Evolutionary conservation across 2,888 invertebrate genomes (phyloP).

Genomic region (Clusia tigrina): DNA sequence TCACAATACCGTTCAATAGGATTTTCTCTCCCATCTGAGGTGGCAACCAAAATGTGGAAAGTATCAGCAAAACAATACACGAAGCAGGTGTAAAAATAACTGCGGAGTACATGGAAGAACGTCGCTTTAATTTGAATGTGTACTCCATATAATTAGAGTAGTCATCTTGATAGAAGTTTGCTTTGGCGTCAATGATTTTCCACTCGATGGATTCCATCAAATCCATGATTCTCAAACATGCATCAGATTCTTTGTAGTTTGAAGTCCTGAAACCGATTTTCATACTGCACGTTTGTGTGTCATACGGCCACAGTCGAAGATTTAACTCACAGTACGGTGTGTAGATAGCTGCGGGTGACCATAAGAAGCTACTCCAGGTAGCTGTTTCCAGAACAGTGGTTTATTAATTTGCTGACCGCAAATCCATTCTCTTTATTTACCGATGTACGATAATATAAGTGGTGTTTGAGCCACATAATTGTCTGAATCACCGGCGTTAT

Average conservation of each 20-base stretch:
- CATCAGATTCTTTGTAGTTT: conserved; percentile 68
- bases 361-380: conserved; percentile 68
- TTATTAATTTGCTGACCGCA: too few relatives aligned
- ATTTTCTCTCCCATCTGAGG: conserved; percentile 74
- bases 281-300: conserved; percentile 73
- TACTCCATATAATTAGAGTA: conserved; percentile 53
- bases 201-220: conserved; percentile 60
- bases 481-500: conserved; percentile 69
- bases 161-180: conserved; percentile 49
- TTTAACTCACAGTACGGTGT: conserved; percentile 72
- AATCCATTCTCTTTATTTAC: too few relatives aligned
- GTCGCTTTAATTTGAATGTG: conserved; percentile 64
- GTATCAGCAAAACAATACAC: conserved; percentile 70
- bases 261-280: conserved; percentile 80
- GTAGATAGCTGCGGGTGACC: conserved; percentile 76
- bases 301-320: conserved; percentile 78
- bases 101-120: conserved; percentile 70
- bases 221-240: conserved; percentile 54
- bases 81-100: conserved; percentile 71
- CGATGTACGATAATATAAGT: conserved; percentile 37
- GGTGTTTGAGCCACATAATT: conserved; percentile 63
- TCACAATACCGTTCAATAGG: conserved; percentile 69
- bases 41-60: conserved; percentile 73
- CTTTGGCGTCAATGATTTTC: conserved; percentile 55
- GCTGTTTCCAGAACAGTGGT: too few relatives aligned